Evolutionary conservation across 2,113 vertebrate species (phyloP), one percentile per base, ranked within the genome.

Genomic region (Todiramphus saurophagus): DNA sequence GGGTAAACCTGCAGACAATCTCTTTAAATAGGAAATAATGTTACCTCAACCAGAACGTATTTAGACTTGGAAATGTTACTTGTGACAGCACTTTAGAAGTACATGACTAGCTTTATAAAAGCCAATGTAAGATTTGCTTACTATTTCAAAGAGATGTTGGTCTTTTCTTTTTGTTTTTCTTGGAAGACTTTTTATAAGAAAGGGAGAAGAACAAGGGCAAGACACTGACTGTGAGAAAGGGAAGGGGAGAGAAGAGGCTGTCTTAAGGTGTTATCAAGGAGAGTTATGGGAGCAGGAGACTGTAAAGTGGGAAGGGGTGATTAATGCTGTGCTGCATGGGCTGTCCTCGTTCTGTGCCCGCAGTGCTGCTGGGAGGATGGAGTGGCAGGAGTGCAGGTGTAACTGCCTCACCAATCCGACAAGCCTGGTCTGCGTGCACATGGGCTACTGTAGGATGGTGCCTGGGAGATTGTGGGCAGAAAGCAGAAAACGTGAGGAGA

Each of bases 341-440:
- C 55, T 82, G 78, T 69, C 44, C 33, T 58, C 14, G 0, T 11
- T 15, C 64, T 37, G 31, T 44, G 62, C 6, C 62, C 5, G 0
- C 13, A 23, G 46, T 0, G 18, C 43, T 37, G 1, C 43, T 60
- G 64, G 44, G 59, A 10, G 16, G 8, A 35, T 0, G 9, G 37
- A 8, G 69, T 1, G 28, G 41, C 18, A 24, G 27, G 67, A 28
- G 24, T 0, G 9, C 0, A 5, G 33, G 8, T n/a, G 5, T 16
- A 37, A 51, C 37, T n/a, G 53, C 44, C 35, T 7, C 4, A 28
- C 0, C 1, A 17, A 28, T 13, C 30, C 43, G 31, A 31, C 3
- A 16, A 30, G 35, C 0, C 0, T 6, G 56, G 16, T 16, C 4
- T 2, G 1, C 17, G 33, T 4, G 13, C n/a, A 2, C 2, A 0